These are phyloP conservation scores for Peromyscus aztecus DNA, from an alignment of 2,797 vertebrate genomes.

Conservation along the genomic window DNA sequence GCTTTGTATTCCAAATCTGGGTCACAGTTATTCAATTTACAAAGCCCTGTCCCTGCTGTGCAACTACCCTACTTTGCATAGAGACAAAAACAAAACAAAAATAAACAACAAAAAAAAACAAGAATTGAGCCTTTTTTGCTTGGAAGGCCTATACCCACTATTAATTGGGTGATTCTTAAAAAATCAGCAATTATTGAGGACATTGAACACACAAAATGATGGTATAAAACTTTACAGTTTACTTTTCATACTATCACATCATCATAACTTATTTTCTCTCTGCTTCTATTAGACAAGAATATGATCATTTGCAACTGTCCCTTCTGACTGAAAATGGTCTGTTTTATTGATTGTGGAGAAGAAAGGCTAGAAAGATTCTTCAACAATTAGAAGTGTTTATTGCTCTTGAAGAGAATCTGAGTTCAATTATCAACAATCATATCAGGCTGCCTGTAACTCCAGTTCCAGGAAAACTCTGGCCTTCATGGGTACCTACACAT, in stretches of 20 bases:
- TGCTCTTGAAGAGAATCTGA: background rate
- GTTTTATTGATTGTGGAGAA: background rate
- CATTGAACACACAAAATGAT: background rate
- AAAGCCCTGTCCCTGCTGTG: background rate
- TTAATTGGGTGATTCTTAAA: slow-evolving; percentile 1
- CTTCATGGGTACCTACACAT: background rate
- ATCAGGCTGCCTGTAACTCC: background rate
- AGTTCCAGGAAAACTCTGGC: background rate
- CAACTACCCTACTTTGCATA: slow-evolving; percentile 42
- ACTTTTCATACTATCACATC: background rate
- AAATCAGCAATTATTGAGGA: background rate
- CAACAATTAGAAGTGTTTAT: background rate
- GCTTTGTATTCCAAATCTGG: slow-evolving; percentile 57
- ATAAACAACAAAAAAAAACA: background rate
- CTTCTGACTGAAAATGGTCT: background rate
- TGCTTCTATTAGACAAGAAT: background rate
- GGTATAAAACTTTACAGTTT: background rate
- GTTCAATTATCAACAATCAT: background rate
- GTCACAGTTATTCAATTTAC: background rate
- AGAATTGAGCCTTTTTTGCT: background rate
- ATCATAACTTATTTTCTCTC: background rate
- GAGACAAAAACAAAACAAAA: background rate
- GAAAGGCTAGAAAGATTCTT: background rate
- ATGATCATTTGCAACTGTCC: background rate
- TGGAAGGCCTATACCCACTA: background rate